These are phyloP conservation scores for Temnothorax curvispinosus DNA, from an alignment of 1,140 invertebrate genomes.

Conservation along the genomic window DNA sequence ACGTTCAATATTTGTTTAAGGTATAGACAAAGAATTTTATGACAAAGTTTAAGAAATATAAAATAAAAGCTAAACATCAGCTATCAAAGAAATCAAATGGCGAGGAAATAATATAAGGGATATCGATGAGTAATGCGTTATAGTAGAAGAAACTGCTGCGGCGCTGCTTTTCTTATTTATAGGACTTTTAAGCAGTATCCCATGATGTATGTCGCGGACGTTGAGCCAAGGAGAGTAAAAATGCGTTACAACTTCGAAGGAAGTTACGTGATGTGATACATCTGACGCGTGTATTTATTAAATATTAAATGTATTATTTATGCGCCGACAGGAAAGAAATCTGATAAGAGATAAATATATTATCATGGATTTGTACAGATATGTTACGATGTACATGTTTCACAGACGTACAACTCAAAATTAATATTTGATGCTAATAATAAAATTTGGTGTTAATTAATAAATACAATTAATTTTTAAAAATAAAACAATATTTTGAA, in stretches of 20 bases:
- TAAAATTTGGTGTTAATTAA: neutral
- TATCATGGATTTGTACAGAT: neutral
- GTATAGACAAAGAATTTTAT: neutral
- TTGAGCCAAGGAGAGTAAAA: conserved; percentile 8
- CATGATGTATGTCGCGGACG: conserved; percentile 10
- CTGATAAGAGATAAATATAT: neutral
- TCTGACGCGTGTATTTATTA: neutral
- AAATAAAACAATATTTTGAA: neutral
- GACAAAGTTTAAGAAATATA: neutral
- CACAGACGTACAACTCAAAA: neutral
- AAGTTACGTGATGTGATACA: neutral
- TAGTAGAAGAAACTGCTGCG: conserved; percentile 11
- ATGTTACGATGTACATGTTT: neutral
- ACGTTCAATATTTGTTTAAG: neutral
- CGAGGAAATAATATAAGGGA: neutral
- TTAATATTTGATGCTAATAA: neutral
- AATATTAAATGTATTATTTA: conserved; percentile 4
- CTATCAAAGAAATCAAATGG: neutral
- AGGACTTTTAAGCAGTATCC: conserved; percentile 18
- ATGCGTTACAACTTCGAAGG: neutral
- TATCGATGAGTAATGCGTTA: conserved; percentile 44
- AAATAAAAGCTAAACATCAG: neutral
- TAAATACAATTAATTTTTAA: neutral
- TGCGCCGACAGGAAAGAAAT: neutral
- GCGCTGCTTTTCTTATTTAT: conserved; percentile 29